Evolutionary conservation across 2,113 vertebrate species (phyloP).

Genomic region (Herpailurus yagouaroundi): DNA sequence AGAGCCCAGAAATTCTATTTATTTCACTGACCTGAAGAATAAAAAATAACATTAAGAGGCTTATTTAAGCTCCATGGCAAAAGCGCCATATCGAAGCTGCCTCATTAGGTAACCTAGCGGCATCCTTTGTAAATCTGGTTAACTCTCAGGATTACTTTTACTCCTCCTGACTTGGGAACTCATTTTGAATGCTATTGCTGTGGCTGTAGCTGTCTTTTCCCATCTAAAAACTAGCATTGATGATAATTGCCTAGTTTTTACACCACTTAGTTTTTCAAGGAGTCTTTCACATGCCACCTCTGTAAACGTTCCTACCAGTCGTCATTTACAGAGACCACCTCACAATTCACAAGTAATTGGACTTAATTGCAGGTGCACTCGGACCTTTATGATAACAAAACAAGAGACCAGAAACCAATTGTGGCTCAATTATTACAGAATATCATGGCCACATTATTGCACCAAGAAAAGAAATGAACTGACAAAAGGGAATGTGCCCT

Average conservation of each 20-base stretch:
- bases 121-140: constrained; percentile 52
- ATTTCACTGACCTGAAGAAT: neutral
- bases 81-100: neutral
- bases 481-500: neutral
- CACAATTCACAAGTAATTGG: constrained; percentile 65
- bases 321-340: constrained; percentile 19
- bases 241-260: constrained; percentile 69
- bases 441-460: neutral
- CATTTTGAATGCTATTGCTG: constrained; percentile 58
- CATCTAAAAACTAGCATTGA: constrained; percentile 71
- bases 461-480: neutral
- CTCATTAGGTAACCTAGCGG: neutral
- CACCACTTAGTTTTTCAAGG: constrained; percentile 56
- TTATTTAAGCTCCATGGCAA: neutral
- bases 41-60: neutral
- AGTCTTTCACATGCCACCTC: constrained; percentile 49
- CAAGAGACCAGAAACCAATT: constrained; percentile 34
- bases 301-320: constrained; percentile 34
- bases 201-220: constrained; percentile 55
- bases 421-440: constrained; percentile 22
- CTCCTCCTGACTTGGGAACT: neutral
- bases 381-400: constrained; percentile 47
- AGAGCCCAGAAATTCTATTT: neutral
- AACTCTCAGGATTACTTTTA: constrained; percentile 38
- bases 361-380: constrained; percentile 61